Base-by-base conservation (phyloP, 2,113 vertebrate species). In the Pteruthius melanotis region DNA sequence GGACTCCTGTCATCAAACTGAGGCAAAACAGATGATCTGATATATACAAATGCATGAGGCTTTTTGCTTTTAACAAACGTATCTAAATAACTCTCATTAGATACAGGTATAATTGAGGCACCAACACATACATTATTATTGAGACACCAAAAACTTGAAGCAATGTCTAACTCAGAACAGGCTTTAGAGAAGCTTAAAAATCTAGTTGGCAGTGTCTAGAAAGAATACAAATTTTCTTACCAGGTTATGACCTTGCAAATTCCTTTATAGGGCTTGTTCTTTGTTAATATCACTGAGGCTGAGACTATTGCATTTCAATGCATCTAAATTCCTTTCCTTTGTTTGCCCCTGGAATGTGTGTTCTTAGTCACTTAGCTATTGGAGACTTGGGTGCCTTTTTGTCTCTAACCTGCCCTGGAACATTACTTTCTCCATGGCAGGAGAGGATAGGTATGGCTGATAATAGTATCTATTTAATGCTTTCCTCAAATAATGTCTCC, bases 211-310 rank as follows among this genome's bases (percentile, higher is more conserved):
- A 80, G 15, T 52, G 33, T 72, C 63, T 87, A 42, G 64, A 81
- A 88, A 44, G 69, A 94, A 85, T 91, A 94, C 7, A 11, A 91
- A 77, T 91, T 83, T 83, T 92, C 76, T 83, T 82, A 66, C 35
- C 39, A 47, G 83, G 68, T 57, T 93, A 68, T 86, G 83, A 95
- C 90, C 85, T 86, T 84, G 56, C 44, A 87, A 95, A 95, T 97
- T 90, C 92, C 80, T 93, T 64, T n/a, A 93, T 17, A 75, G 93
- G 75, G 71, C 53, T 87, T 57, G 66, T 90, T 87, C 91, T 80
- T 91, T 81, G 68, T 49, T 94, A 78, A 49, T 96, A 80, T 81
- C 56, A 39, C 44, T 20, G 70, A 89, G n/a, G 45, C 53, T 60
- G 59, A 94, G 31, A 66, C 64, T 75, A 64, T 77, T 90, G 39